Evolutionary conservation across 2,797 vertebrate genomes (phyloP).

Genomic region (Semaprochilodus insignis): DNA sequence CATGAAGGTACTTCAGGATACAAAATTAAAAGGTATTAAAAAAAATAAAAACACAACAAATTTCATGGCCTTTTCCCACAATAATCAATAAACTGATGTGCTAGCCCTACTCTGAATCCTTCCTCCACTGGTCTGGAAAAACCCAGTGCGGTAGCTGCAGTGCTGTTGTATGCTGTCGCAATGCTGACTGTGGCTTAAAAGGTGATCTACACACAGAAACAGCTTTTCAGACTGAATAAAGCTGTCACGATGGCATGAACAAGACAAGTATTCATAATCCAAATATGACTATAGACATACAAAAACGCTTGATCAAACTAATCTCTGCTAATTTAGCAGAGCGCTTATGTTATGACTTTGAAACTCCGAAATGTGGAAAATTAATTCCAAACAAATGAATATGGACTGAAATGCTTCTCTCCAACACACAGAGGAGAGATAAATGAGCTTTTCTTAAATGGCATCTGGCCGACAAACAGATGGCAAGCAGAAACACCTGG

Average conservation of each 20-base stretch:
- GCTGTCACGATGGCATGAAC: not conserved
- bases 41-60: too few species aligned
- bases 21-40: too few species aligned
- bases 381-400: conserved; percentile 19
- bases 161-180: not conserved
- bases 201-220: not conserved
- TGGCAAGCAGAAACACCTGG: conserved; percentile 44
- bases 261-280: not conserved
- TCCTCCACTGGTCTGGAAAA: not conserved
- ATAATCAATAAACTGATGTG: too few species aligned
- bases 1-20: too few species aligned
- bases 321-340: not conserved
- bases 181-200: not conserved
- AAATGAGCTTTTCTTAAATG: conserved; percentile 31
- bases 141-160: not conserved
- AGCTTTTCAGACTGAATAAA: not conserved
- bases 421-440: conserved; percentile 7
- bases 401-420: conserved; percentile 19
- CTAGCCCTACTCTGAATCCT: not conserved
- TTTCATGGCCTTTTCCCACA: too few species aligned
- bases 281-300: not conserved
- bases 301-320: conserved; percentile 7
- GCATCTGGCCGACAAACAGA: conserved; percentile 51
- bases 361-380: not conserved
- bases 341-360: not conserved